Evolutionary conservation across 1,140 invertebrate species (phyloP).

Genomic region (Cydia strobilella): DNA sequence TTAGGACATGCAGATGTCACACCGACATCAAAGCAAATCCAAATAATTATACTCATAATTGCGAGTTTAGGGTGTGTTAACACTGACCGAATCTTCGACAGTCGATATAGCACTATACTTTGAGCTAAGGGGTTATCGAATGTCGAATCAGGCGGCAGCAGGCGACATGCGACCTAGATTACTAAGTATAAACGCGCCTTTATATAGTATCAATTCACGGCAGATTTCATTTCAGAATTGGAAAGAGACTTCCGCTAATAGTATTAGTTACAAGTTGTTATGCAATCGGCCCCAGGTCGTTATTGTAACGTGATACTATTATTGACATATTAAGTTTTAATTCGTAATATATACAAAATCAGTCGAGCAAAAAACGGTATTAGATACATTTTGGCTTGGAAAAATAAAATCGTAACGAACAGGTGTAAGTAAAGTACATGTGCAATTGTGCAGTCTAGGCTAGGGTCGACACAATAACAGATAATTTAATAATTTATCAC

Average conservation of each 20-base stretch:
- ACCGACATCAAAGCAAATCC: conserved; percentile 22
- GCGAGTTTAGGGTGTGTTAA: neutral
- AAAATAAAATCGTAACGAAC: neutral
- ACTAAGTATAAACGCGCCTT: neutral
- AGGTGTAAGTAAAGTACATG: neutral
- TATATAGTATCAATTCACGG: neutral
- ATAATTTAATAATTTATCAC: neutral
- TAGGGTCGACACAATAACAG: conserved; percentile 1
- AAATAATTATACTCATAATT: neutral
- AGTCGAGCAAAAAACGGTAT: neutral
- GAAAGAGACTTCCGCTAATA: too few species aligned
- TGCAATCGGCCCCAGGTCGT: too few species aligned
- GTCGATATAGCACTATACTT: too few species aligned
- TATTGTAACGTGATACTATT: too few species aligned
- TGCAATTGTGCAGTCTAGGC: neutral
- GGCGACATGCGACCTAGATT: neutral
- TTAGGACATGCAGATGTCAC: neutral
- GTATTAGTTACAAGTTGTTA: too few species aligned
- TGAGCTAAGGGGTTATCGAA: neutral
- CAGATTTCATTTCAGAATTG: too few species aligned
- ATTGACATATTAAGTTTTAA: neutral
- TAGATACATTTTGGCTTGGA: neutral
- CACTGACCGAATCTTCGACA: neutral
- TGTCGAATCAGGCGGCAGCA: neutral
- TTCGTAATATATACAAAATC: neutral